These are phyloP conservation scores for Agrochola circellaris DNA, from an alignment of 2,888 invertebrate genomes.

Conservation along the genomic window DNA sequence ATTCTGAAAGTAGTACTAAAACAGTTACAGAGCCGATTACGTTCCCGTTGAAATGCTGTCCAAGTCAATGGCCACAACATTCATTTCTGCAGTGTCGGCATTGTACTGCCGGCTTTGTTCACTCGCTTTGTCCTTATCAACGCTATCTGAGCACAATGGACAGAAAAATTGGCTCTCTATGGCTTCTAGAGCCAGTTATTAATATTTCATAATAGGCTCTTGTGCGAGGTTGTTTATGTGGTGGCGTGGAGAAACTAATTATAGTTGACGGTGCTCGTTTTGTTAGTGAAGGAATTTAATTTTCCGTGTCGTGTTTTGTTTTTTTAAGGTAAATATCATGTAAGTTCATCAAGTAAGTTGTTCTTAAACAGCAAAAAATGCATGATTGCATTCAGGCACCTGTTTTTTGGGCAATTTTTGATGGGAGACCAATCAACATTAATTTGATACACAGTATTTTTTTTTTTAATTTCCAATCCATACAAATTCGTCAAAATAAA, in stretches of 20 bases:
- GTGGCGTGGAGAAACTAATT: conserved; percentile 64
- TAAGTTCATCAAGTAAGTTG: not conserved
- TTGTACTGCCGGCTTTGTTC: conserved; percentile 71
- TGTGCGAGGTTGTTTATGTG: conserved; percentile 51
- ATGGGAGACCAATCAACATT: too few relatives aligned
- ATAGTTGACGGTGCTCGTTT: conserved; percentile 42
- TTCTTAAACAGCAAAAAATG: not conserved
- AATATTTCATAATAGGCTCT: conserved; percentile 82
- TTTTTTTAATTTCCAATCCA: too few relatives aligned
- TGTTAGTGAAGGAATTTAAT: conserved; percentile 24
- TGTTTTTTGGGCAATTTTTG: not conserved
- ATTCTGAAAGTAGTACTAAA: conserved; percentile 36
- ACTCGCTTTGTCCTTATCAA: conserved; percentile 78
- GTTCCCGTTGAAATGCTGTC: conserved; percentile 58
- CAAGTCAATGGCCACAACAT: conserved; percentile 60
- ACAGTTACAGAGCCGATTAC: conserved; percentile 61
- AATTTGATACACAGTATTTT: too few relatives aligned
- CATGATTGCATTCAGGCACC: too few relatives aligned
- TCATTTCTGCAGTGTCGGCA: conserved; percentile 63
- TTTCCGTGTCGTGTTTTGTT: conserved; percentile 1
- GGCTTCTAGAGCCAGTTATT: conserved; percentile 81
- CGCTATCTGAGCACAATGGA: conserved; percentile 81
- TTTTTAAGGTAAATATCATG: not conserved
- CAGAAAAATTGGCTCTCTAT: conserved; percentile 86
- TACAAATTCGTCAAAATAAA: not conserved